Evolutionary conservation across 1,140 invertebrate species (phyloP).

Genomic region (Brachionus paranguensis): DNA sequence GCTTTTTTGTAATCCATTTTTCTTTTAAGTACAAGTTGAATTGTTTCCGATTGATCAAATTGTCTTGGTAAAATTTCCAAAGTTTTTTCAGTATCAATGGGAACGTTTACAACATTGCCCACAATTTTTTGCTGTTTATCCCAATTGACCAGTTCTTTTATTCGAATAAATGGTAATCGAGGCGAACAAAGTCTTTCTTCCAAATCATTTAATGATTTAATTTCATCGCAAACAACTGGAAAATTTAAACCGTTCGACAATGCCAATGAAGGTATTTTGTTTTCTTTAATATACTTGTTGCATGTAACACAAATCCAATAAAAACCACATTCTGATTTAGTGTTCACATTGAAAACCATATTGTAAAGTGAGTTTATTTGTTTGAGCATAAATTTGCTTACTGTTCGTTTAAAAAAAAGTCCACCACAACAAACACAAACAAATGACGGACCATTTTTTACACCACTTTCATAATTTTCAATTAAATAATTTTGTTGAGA

Average conservation of each 20-base stretch:
- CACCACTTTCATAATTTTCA: neutral
- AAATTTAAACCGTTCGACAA: too few species aligned
- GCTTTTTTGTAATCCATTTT: neutral
- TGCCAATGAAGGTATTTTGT: too few species aligned
- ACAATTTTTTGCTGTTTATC: neutral
- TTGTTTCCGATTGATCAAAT: neutral
- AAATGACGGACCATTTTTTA: neutral
- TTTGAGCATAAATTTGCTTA: too few species aligned
- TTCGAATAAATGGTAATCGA: neutral
- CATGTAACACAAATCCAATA: too few species aligned
- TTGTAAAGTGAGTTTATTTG: too few species aligned
- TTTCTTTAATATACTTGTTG: too few species aligned
- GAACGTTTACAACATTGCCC: neutral
- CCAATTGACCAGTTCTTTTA: neutral
- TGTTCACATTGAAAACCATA: too few species aligned
- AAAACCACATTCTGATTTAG: too few species aligned
- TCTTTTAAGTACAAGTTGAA: neutral
- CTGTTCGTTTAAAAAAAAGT: neutral
- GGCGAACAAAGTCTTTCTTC: neutral
- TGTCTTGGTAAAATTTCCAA: neutral
- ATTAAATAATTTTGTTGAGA: neutral
- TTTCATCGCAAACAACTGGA: too few species aligned
- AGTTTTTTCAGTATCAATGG: neutral
- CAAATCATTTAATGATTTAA: too few species aligned
- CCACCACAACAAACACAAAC: constrained; percentile 2